Base-by-base conservation (phyloP, 2,797 vertebrate species). In the Macroramphosus scolopax region DNA sequence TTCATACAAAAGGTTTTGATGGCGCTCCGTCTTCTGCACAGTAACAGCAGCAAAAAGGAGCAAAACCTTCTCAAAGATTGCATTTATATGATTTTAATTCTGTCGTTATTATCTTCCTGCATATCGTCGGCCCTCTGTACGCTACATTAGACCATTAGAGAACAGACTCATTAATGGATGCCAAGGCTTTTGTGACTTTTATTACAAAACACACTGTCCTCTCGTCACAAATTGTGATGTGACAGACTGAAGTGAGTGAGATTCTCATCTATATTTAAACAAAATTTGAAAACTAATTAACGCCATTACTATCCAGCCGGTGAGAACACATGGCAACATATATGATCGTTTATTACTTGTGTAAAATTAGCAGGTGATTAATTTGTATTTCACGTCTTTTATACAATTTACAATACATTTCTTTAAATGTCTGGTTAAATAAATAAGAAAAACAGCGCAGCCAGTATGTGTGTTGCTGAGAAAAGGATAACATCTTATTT, bases 1-100 rank as follows among this genome's bases (percentile, higher is more conserved):
- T 60, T 60, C 70, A 74, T 66, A 83, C 63, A 83, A 84, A 83
- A 81, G 77, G 69, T 82, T 76, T 82, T 80, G 62, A 83, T 74
- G 75, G 70, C 6, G 7, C 67, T 57, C 63, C 69, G 64, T 74
- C 68, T 52, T 71, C 53, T 50, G 51, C 54, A 63, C 51, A 54
- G 63, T 30, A 50, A 22, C 52, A 47, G 48, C 22, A 49, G 61
- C 15, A 43, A 50, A 45, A 46, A 41, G 37, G 29, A 18, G 34
- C 28, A 26, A n/a, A n/a, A 31, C 13, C 52, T 20, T 51, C 36
- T 47, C 18, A 54, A 34, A 55, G 48, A 61, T 3, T n/a, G n/a
- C n/a, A n/a, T n/a, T n/a, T 22, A 29, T 45, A 48, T 41, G 37
- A 29, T 46, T 73, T 72, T 56, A 35, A 51, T 55, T 56, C n/a